Conservation (phyloP, 2,888 invertebrate genomes). For the Nymphalis polychloros region DNA sequence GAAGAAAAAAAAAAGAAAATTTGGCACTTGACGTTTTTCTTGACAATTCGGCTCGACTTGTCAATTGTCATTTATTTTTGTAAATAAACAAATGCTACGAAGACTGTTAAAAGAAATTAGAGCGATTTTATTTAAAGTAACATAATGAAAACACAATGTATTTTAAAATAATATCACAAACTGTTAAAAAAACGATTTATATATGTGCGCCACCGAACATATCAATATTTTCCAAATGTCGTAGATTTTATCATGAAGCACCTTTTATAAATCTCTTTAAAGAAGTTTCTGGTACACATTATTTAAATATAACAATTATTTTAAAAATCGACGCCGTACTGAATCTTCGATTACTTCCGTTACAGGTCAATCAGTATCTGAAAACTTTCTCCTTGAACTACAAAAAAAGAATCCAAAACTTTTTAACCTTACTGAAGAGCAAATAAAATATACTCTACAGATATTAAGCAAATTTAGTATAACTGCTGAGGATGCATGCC, state of each 20-base stretch:
- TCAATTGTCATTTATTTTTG: neutral
- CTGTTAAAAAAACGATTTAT: constrained; percentile 7
- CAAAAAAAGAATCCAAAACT: constrained; percentile 66
- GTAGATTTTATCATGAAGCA: constrained; percentile 46
- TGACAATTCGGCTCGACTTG: no score
- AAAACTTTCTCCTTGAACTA: constrained; percentile 47
- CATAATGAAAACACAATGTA: constrained; percentile 13
- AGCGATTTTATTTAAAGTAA: neutral
- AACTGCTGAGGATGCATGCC: constrained; percentile 74
- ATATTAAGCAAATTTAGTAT: constrained; percentile 72
- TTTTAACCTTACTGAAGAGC: constrained; percentile 54
- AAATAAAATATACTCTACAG: constrained; percentile 59
- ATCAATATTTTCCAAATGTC: constrained; percentile 10
- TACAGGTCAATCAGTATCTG: constrained; percentile 56
- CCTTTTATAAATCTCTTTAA: constrained; percentile 65
- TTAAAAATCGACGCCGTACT: neutral
- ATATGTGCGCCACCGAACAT: constrained; percentile 11
- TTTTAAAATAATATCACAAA: constrained; percentile 11
- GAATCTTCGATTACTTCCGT: constrained; percentile 12
- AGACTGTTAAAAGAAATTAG: no score
- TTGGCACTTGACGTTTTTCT: no score
- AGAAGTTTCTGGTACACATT: constrained; percentile 58
- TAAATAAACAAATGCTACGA: constrained; percentile 3
- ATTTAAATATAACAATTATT: neutral
- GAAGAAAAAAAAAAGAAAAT: no score